Percentiles rank a stretch among this genome's conserved stretches.
These are phyloP conservation scores for Rotaria macrura DNA, from an alignment of 2,888 invertebrate species.

Conservation along the genomic window DNA sequence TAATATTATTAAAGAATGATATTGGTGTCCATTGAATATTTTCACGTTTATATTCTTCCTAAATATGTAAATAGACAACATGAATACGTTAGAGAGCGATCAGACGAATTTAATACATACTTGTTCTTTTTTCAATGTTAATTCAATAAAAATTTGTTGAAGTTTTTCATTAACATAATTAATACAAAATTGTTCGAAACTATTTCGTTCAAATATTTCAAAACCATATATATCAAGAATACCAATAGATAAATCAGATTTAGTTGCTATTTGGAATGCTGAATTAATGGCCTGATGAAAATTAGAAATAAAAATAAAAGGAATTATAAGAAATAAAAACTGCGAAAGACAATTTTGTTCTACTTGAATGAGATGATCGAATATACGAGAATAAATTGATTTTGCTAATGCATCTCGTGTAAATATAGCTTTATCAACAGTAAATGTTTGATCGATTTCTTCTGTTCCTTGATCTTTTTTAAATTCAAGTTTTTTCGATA, in stretches of 20 bases:
- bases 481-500: conserved; percentile 58
- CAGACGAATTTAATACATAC: conserved; percentile 46
- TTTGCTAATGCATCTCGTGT: conserved; percentile 60
- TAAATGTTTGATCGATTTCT: conserved; percentile 58
- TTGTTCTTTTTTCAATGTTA: conserved; percentile 62
- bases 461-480: conserved; percentile 61
- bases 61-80: conserved; percentile 35
- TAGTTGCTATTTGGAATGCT: conserved; percentile 56
- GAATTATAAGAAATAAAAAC: conserved; percentile 45
- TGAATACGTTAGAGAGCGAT: too few species aligned
- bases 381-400: conserved; percentile 58
- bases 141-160: conserved; percentile 63
- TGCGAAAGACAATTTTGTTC: conserved; percentile 30
- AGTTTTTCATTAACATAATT: conserved; percentile 65
- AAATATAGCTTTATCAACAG: conserved; percentile 59
- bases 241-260: conserved; percentile 54
- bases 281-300: conserved; percentile 56
- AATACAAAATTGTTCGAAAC: conserved; percentile 64
- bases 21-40: conserved; percentile 62
- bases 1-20: conserved; percentile 62
- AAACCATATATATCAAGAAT: conserved; percentile 65
- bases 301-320: not conserved
- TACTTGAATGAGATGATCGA: conserved; percentile 57
- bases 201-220: conserved; percentile 61
- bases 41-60: conserved; percentile 62